Conservation (phyloP, 2,888 invertebrate species). For the Mythimna loreyi region DNA sequence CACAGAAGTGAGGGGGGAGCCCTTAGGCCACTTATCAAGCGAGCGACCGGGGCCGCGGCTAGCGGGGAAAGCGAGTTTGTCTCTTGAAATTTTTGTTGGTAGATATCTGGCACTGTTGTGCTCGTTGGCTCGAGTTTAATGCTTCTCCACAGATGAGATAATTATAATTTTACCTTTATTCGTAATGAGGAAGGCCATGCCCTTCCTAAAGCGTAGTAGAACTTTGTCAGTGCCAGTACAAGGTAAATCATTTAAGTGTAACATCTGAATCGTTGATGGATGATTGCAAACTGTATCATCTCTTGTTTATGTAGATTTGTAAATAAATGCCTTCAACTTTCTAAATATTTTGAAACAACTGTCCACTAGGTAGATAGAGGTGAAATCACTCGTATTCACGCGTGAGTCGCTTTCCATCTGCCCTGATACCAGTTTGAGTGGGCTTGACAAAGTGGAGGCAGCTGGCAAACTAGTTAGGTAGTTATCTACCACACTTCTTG, state of each 20-base stretch:
- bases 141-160: slow-evolving; percentile 57
- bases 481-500: slow-evolving; percentile 56
- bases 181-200: slow-evolving; percentile 44
- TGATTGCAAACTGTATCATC: slow-evolving; percentile 18
- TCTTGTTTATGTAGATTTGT: slow-evolving; percentile 14
- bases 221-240: slow-evolving; percentile 24
- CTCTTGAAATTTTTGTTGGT: slow-evolving; percentile 83
- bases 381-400: slow-evolving; percentile 68
- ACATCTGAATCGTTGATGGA: neutral
- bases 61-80: slow-evolving; percentile 85
- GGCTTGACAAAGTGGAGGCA: slow-evolving; percentile 60
- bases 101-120: slow-evolving; percentile 67
- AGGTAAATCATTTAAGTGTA: slow-evolving; percentile 26
- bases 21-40: slow-evolving; percentile 89
- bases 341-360: slow-evolving; percentile 52
- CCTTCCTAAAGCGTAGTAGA: slow-evolving; percentile 36
- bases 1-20: slow-evolving; percentile 81
- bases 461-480: slow-evolving; percentile 62
- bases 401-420: slow-evolving; percentile 71
- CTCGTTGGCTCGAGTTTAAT: slow-evolving; percentile 61
- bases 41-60: slow-evolving; percentile 77
- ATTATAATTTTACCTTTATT: slow-evolving; percentile 56
- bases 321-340: slow-evolving; percentile 41
- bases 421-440: slow-evolving; percentile 68
- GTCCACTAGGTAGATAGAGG: slow-evolving; percentile 60